Conservation (phyloP, 64 coral and sea anemone species). For the Exaiptasia diaphana region DNA sequence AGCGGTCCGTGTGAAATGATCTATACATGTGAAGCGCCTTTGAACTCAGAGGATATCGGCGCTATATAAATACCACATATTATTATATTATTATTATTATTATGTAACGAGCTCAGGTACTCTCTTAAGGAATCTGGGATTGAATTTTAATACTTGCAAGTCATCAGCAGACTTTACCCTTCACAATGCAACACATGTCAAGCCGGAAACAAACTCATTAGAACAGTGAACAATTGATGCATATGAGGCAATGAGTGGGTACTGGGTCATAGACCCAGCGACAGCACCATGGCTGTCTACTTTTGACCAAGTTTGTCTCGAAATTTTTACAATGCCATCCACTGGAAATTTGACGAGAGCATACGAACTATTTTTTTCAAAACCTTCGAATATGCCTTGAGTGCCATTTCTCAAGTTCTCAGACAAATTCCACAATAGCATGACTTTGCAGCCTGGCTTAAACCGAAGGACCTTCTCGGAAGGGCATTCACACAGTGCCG, state of each 20-base stretch:
- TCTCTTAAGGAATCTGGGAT: background rate
- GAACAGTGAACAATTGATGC: conserved; percentile 37
- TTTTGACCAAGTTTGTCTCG: conserved; percentile 22
- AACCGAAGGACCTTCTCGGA: background rate
- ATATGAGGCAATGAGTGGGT: conserved; percentile 11
- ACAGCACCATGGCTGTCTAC: background rate
- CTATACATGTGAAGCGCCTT: no score
- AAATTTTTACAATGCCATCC: background rate
- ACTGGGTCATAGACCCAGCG: conserved; percentile 12
- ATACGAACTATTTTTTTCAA: background rate
- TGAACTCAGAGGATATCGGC: no score
- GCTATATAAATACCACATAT: no score
- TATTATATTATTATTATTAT: no score
- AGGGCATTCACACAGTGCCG: background rate
- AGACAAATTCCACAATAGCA: conserved; percentile 47
- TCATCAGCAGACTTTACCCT: background rate
- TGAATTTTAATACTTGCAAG: conserved; percentile 35
- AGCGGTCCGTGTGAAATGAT: no score
- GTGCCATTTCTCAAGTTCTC: conserved; percentile 35
- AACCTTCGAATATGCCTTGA: conserved; percentile 18
- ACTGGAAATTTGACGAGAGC: background rate
- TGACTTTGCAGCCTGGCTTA: conserved; percentile 11
- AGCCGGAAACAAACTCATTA: conserved; percentile 38
- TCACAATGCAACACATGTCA: conserved; percentile 37
- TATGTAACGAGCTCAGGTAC: background rate